These are phyloP conservation scores for Corythornis vintsioides DNA, from an alignment of 2,113 vertebrate genomes.

Conservation along the genomic window DNA sequence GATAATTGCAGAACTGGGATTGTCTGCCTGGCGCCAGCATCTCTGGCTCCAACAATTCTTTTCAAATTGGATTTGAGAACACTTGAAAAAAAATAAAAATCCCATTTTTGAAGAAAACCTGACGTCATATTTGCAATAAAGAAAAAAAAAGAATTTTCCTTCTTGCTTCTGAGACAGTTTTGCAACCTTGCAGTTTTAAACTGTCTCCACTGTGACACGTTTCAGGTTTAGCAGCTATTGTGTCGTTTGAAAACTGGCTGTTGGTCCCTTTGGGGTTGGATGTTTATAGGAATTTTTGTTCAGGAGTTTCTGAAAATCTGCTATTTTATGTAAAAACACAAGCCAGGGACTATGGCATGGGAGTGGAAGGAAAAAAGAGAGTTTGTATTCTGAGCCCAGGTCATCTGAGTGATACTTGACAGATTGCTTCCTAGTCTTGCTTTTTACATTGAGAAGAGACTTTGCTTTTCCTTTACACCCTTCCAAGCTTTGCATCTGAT, in stretches of 20 bases:
- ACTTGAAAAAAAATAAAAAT: neutral
- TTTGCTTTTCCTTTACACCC: neutral
- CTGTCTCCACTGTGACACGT: neutral
- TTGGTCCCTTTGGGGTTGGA: neutral
- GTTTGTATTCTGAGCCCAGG: neutral
- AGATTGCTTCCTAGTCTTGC: neutral
- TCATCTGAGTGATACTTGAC: neutral
- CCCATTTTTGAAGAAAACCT: neutral
- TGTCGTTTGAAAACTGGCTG: neutral
- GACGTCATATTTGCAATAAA: neutral
- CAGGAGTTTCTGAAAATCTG: neutral
- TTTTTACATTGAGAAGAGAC: neutral
- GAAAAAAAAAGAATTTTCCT: neutral
- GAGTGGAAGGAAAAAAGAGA: neutral
- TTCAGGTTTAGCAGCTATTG: neutral
- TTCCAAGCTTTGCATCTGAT: neutral
- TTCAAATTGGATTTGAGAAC: constrained; percentile 55
- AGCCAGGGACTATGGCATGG: neutral
- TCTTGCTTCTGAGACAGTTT: neutral
- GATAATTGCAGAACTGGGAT: constrained; percentile 51
- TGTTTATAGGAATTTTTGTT: neutral
- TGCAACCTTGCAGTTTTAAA: neutral
- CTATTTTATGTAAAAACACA: neutral
- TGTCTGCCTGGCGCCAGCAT: constrained; percentile 39
- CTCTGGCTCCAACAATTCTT: constrained; percentile 47